Percentiles rank a stretch among this genome's conserved stretches.
These are phyloP conservation scores for Eremophila alpestris DNA, from an alignment of 2,797 vertebrate genomes.

Conservation along the genomic window DNA sequence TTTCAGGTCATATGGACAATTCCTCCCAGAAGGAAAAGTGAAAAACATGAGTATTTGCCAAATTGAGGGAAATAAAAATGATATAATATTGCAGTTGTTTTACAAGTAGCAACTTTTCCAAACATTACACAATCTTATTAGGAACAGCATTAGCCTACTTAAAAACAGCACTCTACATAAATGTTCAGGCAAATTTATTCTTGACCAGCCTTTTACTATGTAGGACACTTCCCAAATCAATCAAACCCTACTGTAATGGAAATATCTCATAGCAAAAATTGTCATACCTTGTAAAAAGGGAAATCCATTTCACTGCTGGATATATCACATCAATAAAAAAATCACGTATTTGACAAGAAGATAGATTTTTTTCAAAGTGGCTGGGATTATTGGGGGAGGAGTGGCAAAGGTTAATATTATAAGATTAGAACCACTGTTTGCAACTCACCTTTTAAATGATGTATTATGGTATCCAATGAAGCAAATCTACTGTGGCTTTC, in stretches of 20 bases:
- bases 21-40: background rate
- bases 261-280: conserved; percentile 9
- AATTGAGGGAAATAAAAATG: background rate
- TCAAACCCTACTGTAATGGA: background rate
- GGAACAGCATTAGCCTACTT: background rate
- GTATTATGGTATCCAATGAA: conserved; percentile 6
- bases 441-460: conserved; percentile 51
- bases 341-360: conserved; percentile 41
- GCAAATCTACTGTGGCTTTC: conserved; percentile 48
- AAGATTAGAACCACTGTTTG: conserved; percentile 53
- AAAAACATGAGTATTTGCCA: background rate
- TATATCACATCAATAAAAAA: conserved; percentile 11
- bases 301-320: conserved; percentile 40
- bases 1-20: background rate
- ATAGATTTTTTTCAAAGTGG: conserved; percentile 15
- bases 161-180: background rate
- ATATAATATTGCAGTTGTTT: background rate
- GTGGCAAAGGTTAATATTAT: conserved; percentile 47
- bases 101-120: background rate
- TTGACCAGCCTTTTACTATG: background rate
- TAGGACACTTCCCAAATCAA: conserved; percentile 21
- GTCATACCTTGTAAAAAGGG: conserved; percentile 42
- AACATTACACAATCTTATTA: background rate
- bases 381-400: background rate
- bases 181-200: background rate